Evolutionary conservation across 2,113 vertebrate species (phyloP).

Genomic region (Nicator chloris): DNA sequence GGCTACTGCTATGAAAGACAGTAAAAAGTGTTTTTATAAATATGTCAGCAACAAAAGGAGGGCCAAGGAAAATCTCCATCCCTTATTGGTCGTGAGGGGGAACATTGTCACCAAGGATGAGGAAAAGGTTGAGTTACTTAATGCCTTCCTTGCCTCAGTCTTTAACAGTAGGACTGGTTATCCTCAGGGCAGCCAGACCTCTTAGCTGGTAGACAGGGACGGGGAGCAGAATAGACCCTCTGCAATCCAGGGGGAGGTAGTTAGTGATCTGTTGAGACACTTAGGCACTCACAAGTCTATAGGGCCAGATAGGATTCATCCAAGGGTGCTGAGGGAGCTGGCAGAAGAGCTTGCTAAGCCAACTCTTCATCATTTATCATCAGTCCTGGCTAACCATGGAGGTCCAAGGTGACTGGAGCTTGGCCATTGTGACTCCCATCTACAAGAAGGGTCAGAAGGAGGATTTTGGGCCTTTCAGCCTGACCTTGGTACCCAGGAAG

Average conservation of each 20-base stretch:
- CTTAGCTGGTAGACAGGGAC: neutral
- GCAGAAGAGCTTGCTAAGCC: neutral
- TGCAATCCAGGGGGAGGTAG: neutral
- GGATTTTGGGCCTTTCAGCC: neutral
- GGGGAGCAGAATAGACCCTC: neutral
- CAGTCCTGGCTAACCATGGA: neutral
- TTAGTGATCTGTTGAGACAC: neutral
- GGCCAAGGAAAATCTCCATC: neutral
- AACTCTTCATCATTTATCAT: neutral
- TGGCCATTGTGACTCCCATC: neutral
- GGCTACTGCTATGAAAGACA: neutral
- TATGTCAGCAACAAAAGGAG: neutral
- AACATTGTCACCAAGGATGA: neutral
- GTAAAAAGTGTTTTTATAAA: neutral
- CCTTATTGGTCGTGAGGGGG: neutral
- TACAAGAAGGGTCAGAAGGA: neutral
- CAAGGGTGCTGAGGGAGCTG: neutral
- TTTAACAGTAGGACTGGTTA: neutral
- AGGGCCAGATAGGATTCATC: neutral
- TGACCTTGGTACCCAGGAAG: neutral
- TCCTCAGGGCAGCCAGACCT: neutral
- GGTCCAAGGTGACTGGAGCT: neutral
- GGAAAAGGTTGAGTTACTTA: neutral
- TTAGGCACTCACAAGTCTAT: neutral
- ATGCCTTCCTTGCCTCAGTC: neutral